These are phyloP conservation scores for Platyscapa corneri DNA, from an alignment of 1,140 invertebrate genomes.

Conservation along the genomic window DNA sequence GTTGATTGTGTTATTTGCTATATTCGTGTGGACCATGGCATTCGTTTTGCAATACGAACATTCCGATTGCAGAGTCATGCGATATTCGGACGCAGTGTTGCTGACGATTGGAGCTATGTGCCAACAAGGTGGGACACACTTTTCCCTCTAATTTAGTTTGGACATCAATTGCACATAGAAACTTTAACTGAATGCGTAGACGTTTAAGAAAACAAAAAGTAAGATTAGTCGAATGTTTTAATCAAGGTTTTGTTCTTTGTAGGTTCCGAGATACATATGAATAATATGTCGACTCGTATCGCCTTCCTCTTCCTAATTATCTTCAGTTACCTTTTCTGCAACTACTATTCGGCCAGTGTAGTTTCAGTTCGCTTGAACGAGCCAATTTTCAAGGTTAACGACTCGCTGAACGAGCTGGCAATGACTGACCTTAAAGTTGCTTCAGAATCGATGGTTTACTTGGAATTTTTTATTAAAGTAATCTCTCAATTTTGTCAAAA, in stretches of 20 bases:
- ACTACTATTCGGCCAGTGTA: conserved; percentile 68
- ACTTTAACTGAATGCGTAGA: too few species aligned
- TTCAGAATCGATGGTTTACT: conserved; percentile 63
- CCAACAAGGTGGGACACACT: conserved; percentile 44
- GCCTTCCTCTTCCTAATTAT: conserved; percentile 59
- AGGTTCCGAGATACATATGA: conserved; percentile 41
- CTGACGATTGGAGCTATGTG: conserved; percentile 14
- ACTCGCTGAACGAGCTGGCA: conserved; percentile 62
- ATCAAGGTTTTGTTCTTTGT: too few species aligned
- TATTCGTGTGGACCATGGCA: not conserved
- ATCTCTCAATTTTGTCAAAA: too few species aligned
- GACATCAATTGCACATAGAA: too few species aligned
- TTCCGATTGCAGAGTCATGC: not conserved
- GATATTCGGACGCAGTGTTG: conserved; percentile 20
- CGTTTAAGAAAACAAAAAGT: too few species aligned
- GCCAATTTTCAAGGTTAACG: conserved; percentile 68
- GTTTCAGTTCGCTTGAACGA: conserved; percentile 66
- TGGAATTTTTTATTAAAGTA: too few species aligned
- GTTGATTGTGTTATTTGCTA: not conserved
- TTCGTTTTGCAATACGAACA: conserved; percentile 18
- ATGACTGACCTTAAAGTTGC: conserved; percentile 61
- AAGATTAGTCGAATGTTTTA: too few species aligned
- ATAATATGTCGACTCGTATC: conserved; percentile 54
- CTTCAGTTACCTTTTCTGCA: conserved; percentile 65
- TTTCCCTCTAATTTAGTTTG: too few species aligned